Percentiles rank a stretch among this genome's conserved stretches.
Conservation (phyloP, 2,888 invertebrate species). For the Pristionchus fissidentatus region DNA sequence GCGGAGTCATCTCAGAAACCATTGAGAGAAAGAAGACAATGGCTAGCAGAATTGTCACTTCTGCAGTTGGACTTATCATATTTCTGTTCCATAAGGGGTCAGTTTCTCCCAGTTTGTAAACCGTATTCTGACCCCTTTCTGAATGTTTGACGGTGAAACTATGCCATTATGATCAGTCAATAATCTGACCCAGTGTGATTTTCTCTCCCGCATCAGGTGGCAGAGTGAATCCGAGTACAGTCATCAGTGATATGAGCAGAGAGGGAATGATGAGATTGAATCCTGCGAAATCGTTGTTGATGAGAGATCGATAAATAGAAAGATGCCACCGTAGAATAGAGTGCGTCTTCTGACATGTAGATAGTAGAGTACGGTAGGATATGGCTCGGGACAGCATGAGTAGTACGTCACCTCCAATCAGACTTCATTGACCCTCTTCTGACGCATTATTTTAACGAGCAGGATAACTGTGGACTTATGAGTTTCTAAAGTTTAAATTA, state of each 20-base stretch:
- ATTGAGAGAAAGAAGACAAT: conserved; percentile 97
- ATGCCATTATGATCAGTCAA: conserved; percentile 1
- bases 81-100: too few relatives aligned
- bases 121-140: conserved; percentile 70
- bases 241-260: conserved; percentile 98
- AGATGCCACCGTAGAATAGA: conserved; percentile 86
- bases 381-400: conserved; percentile 88
- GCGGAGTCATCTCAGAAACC: conserved; percentile 97
- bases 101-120: background rate
- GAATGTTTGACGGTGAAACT: background rate
- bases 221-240: conserved; percentile 95
- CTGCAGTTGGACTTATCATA: conserved; percentile 57
- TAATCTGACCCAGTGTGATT: conserved; percentile 87
- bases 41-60: conserved; percentile 81
- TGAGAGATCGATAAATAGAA: background rate
- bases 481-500: too few relatives aligned
- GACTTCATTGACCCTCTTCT: too few relatives aligned
- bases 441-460: too few relatives aligned
- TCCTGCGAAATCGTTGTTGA: conserved; percentile 79
- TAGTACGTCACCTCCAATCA: conserved; percentile 73
- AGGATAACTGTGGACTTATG: background rate
- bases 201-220: conserved; percentile 99
- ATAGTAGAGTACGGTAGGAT: conserved; percentile 82
- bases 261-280: conserved; percentile 99
- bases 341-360: conserved; percentile 95